phyloP scores from a whole-genome alignment of 2,797 vertebrate species.

The Babyrousa celebensis region DNA sequence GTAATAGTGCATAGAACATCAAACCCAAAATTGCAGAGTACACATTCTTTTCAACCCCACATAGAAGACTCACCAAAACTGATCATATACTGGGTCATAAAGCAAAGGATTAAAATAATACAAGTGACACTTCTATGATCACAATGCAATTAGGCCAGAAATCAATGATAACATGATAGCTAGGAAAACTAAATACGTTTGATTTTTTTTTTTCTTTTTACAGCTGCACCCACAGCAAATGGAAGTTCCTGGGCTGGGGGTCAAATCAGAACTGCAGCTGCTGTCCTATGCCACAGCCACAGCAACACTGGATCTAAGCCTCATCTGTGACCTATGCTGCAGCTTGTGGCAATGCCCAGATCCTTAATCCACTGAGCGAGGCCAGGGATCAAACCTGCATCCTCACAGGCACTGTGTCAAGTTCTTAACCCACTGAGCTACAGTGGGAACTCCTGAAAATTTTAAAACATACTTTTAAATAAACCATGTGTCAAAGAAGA shows the following conservation, averaged over 20 bases:
- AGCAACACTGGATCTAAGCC: no score
- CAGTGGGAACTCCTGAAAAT: neutral
- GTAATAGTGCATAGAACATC: neutral
- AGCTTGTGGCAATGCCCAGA: no score
- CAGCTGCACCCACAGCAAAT: no score
- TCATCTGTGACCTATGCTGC: no score
- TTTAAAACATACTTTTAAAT: conserved; percentile 59
- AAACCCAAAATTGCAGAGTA: neutral
- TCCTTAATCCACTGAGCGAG: no score
- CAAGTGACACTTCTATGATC: conserved; percentile 53
- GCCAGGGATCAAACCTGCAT: no score
- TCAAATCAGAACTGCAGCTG: no score
- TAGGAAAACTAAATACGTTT: conserved; percentile 1
- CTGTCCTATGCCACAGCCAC: no score
- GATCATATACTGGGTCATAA: conserved; percentile 27
- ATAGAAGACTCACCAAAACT: conserved; percentile 56
- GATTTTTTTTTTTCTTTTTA: no score
- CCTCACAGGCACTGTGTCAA: no score
- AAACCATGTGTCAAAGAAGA: conserved; percentile 57
- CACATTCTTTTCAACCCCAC: conserved; percentile 40
- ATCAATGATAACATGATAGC: conserved; percentile 64
- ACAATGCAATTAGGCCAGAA: conserved; percentile 59
- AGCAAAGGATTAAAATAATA: conserved; percentile 61
- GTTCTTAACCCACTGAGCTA: no score
- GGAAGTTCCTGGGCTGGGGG: no score